phyloP scores from a whole-genome alignment of 2,888 invertebrate species.

The Thereva nobilitata region DNA sequence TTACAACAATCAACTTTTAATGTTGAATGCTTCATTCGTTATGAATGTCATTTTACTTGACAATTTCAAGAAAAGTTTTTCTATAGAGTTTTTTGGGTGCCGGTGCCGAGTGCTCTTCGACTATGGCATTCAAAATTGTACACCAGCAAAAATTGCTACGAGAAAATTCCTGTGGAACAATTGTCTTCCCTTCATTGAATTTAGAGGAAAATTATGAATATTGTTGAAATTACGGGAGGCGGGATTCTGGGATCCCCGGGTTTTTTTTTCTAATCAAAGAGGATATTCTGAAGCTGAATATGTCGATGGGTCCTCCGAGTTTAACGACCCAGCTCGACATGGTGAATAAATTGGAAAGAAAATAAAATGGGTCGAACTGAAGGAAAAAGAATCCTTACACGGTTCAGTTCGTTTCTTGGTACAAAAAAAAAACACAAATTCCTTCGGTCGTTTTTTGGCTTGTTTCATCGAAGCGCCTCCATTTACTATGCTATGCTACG shows the following conservation, averaged over 20 bases:
- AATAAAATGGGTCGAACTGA: conserved; percentile 25
- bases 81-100: neutral
- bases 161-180: neutral
- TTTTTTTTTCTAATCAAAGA: conserved; percentile 26
- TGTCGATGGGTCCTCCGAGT: conserved; percentile 27
- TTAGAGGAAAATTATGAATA: conserved; percentile 26
- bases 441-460: too few species aligned
- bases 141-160: conserved; percentile 2
- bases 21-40: conserved; percentile 9
- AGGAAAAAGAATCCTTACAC: conserved; percentile 3
- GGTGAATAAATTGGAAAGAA: conserved; percentile 37
- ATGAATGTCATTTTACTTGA: neutral
- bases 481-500: conserved; percentile 2
- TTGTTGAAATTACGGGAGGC: neutral
- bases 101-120: neutral
- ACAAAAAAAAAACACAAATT: too few species aligned
- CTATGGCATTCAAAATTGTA: neutral
- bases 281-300: conserved; percentile 17
- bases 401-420: neutral
- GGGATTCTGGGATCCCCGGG: neutral
- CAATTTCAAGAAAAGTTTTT: neutral
- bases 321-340: conserved; percentile 36
- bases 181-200: conserved; percentile 9
- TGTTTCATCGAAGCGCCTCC: conserved; percentile 2
- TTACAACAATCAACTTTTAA: conserved; percentile 31